Evolutionary conservation across 2,888 invertebrate species (phyloP), one percentile per base, ranked within the genome.

Genomic region (Drosophila stalkeri): DNA sequence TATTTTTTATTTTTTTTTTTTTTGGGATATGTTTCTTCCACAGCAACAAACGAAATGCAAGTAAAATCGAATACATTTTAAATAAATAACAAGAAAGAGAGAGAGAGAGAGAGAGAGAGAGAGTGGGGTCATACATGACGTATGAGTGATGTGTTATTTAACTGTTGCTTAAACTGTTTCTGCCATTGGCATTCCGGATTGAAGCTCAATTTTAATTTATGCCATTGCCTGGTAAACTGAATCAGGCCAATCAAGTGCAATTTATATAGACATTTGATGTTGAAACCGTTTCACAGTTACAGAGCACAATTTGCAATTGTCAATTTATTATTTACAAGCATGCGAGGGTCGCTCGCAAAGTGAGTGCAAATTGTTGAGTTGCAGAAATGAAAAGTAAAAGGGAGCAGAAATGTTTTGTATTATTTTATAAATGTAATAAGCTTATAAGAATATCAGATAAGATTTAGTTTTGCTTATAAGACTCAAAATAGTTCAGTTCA

Each of bases 181-280:
- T 46, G 46, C 12, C 35, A 63, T 49, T 54, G 51, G 60, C 49
- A 49, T 51, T 41, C 49, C 43, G 56, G 23, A 65, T 55, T 41
- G 62, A 47, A 52, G 71, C 74, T 64, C 51, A 59, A 72, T 85
- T 89, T 89, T 87, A 85, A 85, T 89, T 85, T 85, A 89, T 89
- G 82, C 84, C 86, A 89, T 85, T 85, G 86, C 60, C 71, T 75
- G 81, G 59, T 52, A 68, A 85, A 85, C 73, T 75, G 88, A 82
- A 85, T 82, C 88, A 72, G 83, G 82, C 83, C 90, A 88, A 85
- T 85, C 90, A 88, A 85, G 90, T 85, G 85, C 88, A 87, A 89
- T 87, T 85, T 85, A 85, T 89, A 85, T 85, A 85, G 85, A 85
- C 86, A 89, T 87, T 84, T 86, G 72, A 75, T 86, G 74, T 70